Evolutionary conservation across 2,113 vertebrate species (phyloP), one percentile per base, ranked within the genome.

Genomic region (Aldabrachelys gigantea): DNA sequence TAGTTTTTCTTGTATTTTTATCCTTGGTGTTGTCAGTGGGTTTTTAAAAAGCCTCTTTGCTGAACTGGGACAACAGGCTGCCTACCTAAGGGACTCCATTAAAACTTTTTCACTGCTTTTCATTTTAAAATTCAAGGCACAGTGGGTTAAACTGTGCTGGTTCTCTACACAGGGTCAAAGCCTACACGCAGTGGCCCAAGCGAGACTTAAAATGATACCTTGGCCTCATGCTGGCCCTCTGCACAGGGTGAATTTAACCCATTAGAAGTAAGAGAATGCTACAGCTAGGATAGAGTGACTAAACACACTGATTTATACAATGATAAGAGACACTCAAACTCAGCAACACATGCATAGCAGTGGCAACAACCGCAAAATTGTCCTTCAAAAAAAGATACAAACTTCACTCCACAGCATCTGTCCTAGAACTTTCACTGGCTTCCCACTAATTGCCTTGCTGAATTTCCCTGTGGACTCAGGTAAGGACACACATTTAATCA

Each of bases 81-180:
- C 38, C 41, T 91, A 59, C 81, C 76, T 12, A 14, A 44, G 94
- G 94, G 93, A 38, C 47, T 69, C 53, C 75, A 87, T 52, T 16
- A 92, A 90, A 92, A 56, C 82, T 80, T 78, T 79, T 91, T 83
- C 80, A 80, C 17, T 22, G 62, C 86, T 91, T 93, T 49, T 88
- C 57, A 82, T 93, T 88, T 50, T 82, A 81, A 31, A 54, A 82
- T 87, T 91, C 53, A 49, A 54, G 31, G 72, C 1, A 95, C 44
- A 93, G 91, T 25, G 62, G 94, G 85, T 50, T 29, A 44, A 85
- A 91, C 7, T 38, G 57, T 94, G 90, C 91, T 10, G 89, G 47
- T 84, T 57, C 72, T 62, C 41, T 95, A 47, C 69, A 50, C 50
- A 81, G 82, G 82, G 41, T 88, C 29, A 62, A 44, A 52, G 49